These are phyloP conservation scores for Nomada goodeniana DNA, from an alignment of 2,888 invertebrate species.

Conservation along the genomic window DNA sequence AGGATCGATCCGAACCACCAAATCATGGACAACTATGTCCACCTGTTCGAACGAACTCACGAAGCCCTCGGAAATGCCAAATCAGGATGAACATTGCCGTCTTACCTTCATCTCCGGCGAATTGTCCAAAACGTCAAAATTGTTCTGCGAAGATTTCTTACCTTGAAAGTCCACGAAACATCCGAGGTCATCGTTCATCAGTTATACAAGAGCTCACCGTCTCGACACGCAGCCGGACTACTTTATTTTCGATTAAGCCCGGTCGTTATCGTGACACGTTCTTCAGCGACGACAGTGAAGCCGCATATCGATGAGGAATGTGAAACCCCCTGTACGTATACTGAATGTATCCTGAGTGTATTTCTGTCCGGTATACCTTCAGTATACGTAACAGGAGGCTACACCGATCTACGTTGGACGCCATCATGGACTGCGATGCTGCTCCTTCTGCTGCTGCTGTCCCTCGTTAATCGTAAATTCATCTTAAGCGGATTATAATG, in stretches of 20 bases:
- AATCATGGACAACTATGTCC: no score
- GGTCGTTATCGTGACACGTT: neutral
- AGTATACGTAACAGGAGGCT: constrained; percentile 99
- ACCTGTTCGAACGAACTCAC: no score
- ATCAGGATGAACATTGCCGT: neutral
- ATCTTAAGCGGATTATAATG: constrained; percentile 24
- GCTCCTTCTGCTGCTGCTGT: neutral
- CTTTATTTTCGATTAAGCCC: no score
- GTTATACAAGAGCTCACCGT: neutral
- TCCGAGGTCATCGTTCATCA: neutral
- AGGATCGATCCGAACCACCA: no score
- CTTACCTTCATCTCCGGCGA: neutral
- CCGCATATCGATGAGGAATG: constrained; percentile 83
- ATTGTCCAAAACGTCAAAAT: neutral
- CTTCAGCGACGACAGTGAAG: neutral
- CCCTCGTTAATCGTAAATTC: constrained; percentile 30
- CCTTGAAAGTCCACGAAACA: neutral
- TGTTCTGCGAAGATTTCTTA: neutral
- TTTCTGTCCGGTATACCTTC: constrained; percentile 99
- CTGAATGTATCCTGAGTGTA: constrained; percentile 99
- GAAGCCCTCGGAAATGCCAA: neutral
- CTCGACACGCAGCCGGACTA: neutral
- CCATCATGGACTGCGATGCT: constrained; percentile 33
- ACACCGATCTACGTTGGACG: constrained; percentile 88
- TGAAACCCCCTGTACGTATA: constrained; percentile 98